A percentile compares a stretch with the other conserved stretches of the same genome.
Conservation (phyloP, 2,113 vertebrate species). For the Capra hircus region DNA sequence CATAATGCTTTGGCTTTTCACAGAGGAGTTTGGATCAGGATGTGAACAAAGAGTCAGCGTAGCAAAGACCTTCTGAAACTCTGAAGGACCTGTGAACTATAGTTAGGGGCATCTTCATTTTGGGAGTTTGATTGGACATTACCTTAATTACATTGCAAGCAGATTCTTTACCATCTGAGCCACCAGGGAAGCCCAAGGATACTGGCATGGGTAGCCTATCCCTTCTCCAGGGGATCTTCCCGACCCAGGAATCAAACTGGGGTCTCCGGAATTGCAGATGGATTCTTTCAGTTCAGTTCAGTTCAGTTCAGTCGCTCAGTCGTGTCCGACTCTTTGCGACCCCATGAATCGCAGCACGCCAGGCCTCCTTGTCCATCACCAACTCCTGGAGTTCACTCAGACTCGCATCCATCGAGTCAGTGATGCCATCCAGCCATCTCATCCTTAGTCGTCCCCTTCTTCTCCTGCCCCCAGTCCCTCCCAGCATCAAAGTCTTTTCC, state of each 20-base stretch:
- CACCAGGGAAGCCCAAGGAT: not conserved
- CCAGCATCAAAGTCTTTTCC: too few relatives aligned
- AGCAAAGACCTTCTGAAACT: slow-evolving; percentile 38
- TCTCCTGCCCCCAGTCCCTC: too few relatives aligned
- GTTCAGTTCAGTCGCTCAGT: too few relatives aligned
- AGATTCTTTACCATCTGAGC: not conserved
- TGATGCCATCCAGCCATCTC: too few relatives aligned
- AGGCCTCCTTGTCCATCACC: too few relatives aligned
- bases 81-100: slow-evolving; percentile 20
- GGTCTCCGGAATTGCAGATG: not conserved
- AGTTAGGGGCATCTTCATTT: slow-evolving; percentile 44
- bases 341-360: too few relatives aligned
- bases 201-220: not conserved
- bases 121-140: slow-evolving; percentile 43
- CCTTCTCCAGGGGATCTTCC: not conserved
- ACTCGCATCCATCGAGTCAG: too few relatives aligned
- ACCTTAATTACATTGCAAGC: slow-evolving; percentile 44
- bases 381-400: too few relatives aligned
- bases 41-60: not conserved
- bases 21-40: not conserved
- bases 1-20: not conserved
- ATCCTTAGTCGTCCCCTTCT: too few relatives aligned
- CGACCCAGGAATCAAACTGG: not conserved
- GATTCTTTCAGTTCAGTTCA: not conserved
- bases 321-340: too few relatives aligned